Base-by-base conservation (phyloP, 2,113 vertebrate species). In the Eulemur rufifrons region DNA sequence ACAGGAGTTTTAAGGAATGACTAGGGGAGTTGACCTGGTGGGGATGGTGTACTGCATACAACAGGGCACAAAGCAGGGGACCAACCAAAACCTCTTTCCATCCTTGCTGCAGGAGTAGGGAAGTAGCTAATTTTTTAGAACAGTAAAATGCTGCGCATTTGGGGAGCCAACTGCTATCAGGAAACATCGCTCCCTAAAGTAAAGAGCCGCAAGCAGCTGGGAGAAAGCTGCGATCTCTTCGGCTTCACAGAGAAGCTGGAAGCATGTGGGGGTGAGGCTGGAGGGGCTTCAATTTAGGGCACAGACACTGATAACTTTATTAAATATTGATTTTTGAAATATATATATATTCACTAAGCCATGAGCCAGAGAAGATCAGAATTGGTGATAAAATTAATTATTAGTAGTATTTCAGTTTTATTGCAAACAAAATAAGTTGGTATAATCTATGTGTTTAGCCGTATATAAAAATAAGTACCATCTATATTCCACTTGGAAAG, bases 311-410 rank as follows among this genome's bases (percentile, higher is more conserved):
- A 98, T 98, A 98, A 97, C 97, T 98, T 98, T 99, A 98, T 99
- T 98, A 99, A 99, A 98, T 98, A 99, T 98, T 98, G 98, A 98
- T 99, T 98, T 97, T 98, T 97, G 76, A 98, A 98, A 97, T 39
- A 97, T 29, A 94, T 80, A 96, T 95, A 95, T 93, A 95, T 98
- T 98, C 98, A 97, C 98, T 98, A 98, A 98, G 93, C 93, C 93
- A 92, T 97, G 94, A 96, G 92, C 98, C 96, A 96, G 96, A 93
- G 93, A 98, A 98, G 97, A 98, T 98, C 97, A 96, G 97, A 95
- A 92, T 94, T 85, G 96, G 89, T 98, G 98, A 98, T 98, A 98
- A 98, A 98, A 98, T 98, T 98, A 98, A 95, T 97, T 96, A 95
- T 91, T 98, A 98, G 97, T 98, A 98, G 92, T 86, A 97, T 98